Evolutionary conservation across 2,113 vertebrate species (phyloP).

Genomic region (Crotophaga sulcirostris): DNA sequence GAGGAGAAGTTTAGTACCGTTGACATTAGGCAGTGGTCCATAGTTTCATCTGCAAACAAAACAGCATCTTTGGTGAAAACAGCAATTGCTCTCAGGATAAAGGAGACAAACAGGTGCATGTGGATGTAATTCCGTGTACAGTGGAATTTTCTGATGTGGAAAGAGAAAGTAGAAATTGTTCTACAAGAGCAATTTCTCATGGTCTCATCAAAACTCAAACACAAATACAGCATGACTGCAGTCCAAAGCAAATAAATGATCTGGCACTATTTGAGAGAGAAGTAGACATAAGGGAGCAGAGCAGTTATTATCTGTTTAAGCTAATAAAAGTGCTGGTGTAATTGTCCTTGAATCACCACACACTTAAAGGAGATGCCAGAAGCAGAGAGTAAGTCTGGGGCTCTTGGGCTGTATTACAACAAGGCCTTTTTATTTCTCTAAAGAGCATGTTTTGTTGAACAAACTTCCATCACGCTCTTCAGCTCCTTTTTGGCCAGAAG

Average conservation of each 20-base stretch:
- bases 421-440: neutral
- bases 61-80: constrained; percentile 88
- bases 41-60: constrained; percentile 84
- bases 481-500: neutral
- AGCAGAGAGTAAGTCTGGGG: neutral
- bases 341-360: neutral
- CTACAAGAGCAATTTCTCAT: neutral
- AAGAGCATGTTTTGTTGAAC: neutral
- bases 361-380: neutral
- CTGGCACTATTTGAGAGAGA: neutral
- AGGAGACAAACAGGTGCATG: constrained; percentile 90
- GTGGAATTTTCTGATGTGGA: constrained; percentile 82
- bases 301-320: neutral
- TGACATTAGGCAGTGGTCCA: constrained; percentile 88
- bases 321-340: neutral
- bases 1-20: constrained; percentile 72
- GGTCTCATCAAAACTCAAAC: neutral
- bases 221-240: neutral
- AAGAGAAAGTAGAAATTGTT: neutral
- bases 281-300: neutral
- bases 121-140: constrained; percentile 93
- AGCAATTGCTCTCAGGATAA: constrained; percentile 84
- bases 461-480: neutral
- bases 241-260: neutral
- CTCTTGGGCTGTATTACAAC: neutral